Evolutionary conservation across 2,113 vertebrate species (phyloP).

Genomic region (Apteryx owenii): DNA sequence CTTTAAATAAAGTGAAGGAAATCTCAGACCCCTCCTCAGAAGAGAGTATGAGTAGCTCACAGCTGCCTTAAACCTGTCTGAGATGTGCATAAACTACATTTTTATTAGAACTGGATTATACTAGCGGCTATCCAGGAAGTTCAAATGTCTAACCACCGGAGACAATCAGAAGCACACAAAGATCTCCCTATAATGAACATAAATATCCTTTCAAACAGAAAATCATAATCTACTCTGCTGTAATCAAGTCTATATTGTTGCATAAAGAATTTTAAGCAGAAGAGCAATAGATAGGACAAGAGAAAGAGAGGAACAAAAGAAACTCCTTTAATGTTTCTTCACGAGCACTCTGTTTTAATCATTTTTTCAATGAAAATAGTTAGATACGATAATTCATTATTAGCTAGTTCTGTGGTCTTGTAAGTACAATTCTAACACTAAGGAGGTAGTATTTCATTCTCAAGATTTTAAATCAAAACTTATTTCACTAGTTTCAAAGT

Average conservation of each 20-base stretch:
- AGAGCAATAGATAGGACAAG: constrained; percentile 19
- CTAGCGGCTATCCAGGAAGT: constrained; percentile 62
- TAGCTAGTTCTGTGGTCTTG: constrained; percentile 12
- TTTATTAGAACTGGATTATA: constrained; percentile 74
- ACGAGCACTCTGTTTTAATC: constrained; percentile 28
- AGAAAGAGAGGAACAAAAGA: constrained; percentile 47
- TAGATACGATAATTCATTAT: constrained; percentile 53
- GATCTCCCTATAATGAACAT: constrained; percentile 78
- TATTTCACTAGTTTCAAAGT: neutral
- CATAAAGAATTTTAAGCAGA: constrained; percentile 75
- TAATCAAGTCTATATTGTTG: constrained; percentile 79
- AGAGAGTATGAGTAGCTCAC: constrained; percentile 47
- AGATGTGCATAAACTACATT: constrained; percentile 45
- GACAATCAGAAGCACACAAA: constrained; percentile 73
- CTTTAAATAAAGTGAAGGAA: constrained; percentile 37
- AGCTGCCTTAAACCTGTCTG: constrained; percentile 60
- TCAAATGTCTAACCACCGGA: constrained; percentile 70
- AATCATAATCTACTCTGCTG: constrained; percentile 67
- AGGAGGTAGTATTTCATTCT: neutral
- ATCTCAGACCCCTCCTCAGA: constrained; percentile 19
- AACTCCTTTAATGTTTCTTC: constrained; percentile 54
- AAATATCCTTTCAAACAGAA: constrained; percentile 79
- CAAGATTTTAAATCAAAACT: neutral
- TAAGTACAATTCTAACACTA: constrained; percentile 5
- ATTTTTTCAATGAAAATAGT: constrained; percentile 61